These are phyloP conservation scores for Oedothorax gibbosus DNA, from an alignment of 1,140 invertebrate genomes.

Conservation along the genomic window DNA sequence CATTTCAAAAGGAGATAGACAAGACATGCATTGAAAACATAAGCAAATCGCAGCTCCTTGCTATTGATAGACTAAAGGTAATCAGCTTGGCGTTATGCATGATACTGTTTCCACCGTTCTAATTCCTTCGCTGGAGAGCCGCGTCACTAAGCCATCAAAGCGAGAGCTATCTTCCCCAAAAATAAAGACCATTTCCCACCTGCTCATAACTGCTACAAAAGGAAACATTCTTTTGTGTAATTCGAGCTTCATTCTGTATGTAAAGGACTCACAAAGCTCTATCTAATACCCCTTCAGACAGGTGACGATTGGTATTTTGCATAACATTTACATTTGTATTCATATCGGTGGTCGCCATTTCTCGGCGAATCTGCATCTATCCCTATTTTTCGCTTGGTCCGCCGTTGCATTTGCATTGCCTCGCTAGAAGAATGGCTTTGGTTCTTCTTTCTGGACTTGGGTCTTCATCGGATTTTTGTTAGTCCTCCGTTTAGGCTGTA, in stretches of 20 bases:
- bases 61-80: slow-evolving; percentile 30
- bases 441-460: slow-evolving; percentile 18
- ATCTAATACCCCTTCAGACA: slow-evolving; percentile 52
- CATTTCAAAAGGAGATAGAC: slow-evolving; percentile 32
- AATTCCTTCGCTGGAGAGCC: not conserved
- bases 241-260: slow-evolving; percentile 53
- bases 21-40: slow-evolving; percentile 13
- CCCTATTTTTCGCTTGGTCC: slow-evolving; percentile 27
- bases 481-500: slow-evolving; percentile 37
- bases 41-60: slow-evolving; percentile 19
- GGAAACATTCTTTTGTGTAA: slow-evolving; percentile 55
- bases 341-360: slow-evolving; percentile 56
- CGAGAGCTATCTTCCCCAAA: not conserved
- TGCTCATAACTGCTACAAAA: slow-evolving; percentile 51
- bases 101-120: slow-evolving; percentile 48
- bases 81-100: slow-evolving; percentile 51
- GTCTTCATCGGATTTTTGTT: slow-evolving; percentile 37
- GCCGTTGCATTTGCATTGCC: slow-evolving; percentile 41
- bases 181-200: slow-evolving; percentile 29
- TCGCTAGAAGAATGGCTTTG: slow-evolving; percentile 44
- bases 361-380: slow-evolving; percentile 19
- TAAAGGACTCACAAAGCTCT: slow-evolving; percentile 47
- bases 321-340: slow-evolving; percentile 62
- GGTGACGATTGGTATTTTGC: slow-evolving; percentile 58
- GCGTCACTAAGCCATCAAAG: slow-evolving; percentile 45